Evolutionary conservation across 2,888 invertebrate genomes (phyloP), one percentile per base, ranked within the genome.

Genomic region (Aethes cnicana): DNA sequence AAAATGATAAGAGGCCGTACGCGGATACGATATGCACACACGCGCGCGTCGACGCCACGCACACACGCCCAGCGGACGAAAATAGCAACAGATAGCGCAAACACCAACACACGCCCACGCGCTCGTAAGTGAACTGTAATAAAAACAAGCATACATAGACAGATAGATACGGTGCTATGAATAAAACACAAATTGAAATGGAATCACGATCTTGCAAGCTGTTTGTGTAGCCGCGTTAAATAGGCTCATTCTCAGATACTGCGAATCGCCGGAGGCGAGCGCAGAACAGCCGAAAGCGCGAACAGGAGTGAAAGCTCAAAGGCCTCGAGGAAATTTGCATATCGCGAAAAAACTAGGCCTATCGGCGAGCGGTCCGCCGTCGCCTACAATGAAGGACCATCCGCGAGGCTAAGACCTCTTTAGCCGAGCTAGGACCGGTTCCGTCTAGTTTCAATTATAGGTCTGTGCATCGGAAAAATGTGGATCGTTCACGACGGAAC

Each of bases 101-200:
- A 83, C 85, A 86, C 84, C 81, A 84, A 86, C 86, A 87, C 85
- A 83, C 85, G 82, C 86, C 84, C 82, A 86, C 87, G 74, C 75
- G 66, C 69, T 72, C 52, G 81, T 84, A 83, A 80, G 78, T 84
- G 81, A 82, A 85, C 83, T 81, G 84, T 85, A 82, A 85, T 87
- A 84, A 88, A 82, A 85, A 87, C 84, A 85, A 81, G 84, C 82
- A 77, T 77, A 78, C 64, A 77, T 72, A 77, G 60, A 66, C 67
- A 70, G 69, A 66, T 66, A 70, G 69, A 56, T 57, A 72, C 68
- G 68, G 74, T 68, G 78, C 81, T 81, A 79, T 77, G 81, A 83
- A 84, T 81, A 84, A 81, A 68, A 78, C 71, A 79, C 74, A 71
- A 80, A 83, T 82, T 79, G 74, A 81, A 81, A 83, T 78, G 80